Evolutionary conservation across 2,797 vertebrate species (phyloP).

Genomic region (Myripristis murdjan): DNA sequence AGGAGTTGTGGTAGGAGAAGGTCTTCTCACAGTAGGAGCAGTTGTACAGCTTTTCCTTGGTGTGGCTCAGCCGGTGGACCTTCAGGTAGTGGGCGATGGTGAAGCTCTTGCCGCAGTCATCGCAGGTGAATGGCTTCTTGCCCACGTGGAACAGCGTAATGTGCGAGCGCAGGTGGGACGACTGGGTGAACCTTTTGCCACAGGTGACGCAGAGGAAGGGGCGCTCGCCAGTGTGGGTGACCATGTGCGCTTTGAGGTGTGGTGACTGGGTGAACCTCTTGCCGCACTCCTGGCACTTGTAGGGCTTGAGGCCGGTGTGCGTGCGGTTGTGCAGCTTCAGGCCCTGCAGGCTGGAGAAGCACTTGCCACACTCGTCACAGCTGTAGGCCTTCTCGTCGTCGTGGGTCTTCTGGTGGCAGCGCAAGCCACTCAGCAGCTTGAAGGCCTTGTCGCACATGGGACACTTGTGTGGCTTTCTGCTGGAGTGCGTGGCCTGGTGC

Average conservation of each 20-base stretch:
- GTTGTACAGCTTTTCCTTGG: constrained; percentile 76
- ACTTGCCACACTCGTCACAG: constrained; percentile 69
- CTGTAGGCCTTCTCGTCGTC: constrained; percentile 58
- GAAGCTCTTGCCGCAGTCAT: constrained; percentile 77
- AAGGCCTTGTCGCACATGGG: constrained; percentile 69
- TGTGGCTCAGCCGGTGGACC: constrained; percentile 77
- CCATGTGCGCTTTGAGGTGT: constrained; percentile 73
- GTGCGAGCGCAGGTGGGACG: constrained; percentile 72
- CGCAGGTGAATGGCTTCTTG: constrained; percentile 69
- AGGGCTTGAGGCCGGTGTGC: constrained; percentile 73
- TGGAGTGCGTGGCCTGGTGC: constrained; percentile 72
- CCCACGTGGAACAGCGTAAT: constrained; percentile 73
- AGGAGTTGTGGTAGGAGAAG: constrained; percentile 78
- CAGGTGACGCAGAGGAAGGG: constrained; percentile 75
- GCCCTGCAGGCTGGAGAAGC: constrained; percentile 72
- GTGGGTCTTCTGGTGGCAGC: constrained; percentile 70
- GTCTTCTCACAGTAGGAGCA: constrained; percentile 75
- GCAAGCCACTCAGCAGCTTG: constrained; percentile 71
- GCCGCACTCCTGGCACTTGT: constrained; percentile 62
- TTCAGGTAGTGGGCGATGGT: constrained; percentile 78
- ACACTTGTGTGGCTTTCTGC: constrained; percentile 62
- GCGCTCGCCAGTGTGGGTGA: constrained; percentile 74
- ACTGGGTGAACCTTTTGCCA: constrained; percentile 76
- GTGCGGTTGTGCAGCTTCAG: constrained; percentile 74
- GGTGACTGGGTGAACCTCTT: constrained; percentile 76